A percentile compares a stretch with the other conserved stretches of the same genome.
Conservation (phyloP, 2,888 invertebrate species). For the Agriotes lineatus region DNA sequence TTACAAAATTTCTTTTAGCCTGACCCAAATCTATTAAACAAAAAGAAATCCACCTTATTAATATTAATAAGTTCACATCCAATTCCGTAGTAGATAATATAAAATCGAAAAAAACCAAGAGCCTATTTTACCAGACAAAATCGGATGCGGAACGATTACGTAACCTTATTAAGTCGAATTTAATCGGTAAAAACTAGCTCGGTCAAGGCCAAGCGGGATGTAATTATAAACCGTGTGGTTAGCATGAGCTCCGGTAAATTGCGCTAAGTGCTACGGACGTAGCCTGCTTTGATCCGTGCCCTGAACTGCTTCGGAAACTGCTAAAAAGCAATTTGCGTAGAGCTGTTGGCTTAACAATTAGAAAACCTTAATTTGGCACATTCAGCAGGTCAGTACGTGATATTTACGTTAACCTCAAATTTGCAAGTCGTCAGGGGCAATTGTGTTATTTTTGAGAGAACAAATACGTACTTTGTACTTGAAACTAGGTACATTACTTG, state of each 20-base stretch:
- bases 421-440: background rate
- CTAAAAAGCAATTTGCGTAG: conserved; percentile 23
- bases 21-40: too few species aligned
- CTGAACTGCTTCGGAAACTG: conserved; percentile 17
- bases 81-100: too few species aligned
- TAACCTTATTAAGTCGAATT: conserved; percentile 18
- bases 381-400: background rate
- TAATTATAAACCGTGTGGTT: conserved; percentile 30
- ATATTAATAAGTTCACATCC: too few species aligned
- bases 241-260: conserved; percentile 17
- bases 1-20: too few species aligned
- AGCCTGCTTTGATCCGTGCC: conserved; percentile 6
- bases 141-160: conserved; percentile 13
- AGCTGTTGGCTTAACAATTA: background rate
- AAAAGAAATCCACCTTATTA: too few species aligned
- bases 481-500: too few species aligned
- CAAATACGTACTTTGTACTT: too few species aligned
- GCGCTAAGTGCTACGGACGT: conserved; percentile 4
- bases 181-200: conserved; percentile 23
- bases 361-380: background rate
- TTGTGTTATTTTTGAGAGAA: too few species aligned
- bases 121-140: too few species aligned
- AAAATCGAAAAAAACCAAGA: too few species aligned
- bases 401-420: background rate
- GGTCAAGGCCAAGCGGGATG: conserved; percentile 34